Evolutionary conservation across 2,113 vertebrate genomes (phyloP).

Genomic region (Syrrhaptes paradoxus): DNA sequence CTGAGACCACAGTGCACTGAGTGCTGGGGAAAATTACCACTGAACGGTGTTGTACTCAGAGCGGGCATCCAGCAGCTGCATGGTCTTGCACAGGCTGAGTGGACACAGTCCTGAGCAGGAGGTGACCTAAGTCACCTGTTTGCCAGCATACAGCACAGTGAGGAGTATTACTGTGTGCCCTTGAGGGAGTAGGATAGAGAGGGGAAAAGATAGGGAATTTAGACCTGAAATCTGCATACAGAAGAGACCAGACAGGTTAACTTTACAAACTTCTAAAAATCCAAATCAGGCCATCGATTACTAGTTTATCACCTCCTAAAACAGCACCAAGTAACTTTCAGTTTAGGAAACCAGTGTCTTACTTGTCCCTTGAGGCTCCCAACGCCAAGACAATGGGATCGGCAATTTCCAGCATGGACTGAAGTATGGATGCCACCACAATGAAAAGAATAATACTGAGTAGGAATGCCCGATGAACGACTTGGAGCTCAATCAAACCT

Average conservation of each 20-base stretch:
- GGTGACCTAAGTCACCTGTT: neutral
- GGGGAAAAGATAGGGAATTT: neutral
- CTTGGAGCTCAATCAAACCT: slow-evolving; percentile 95
- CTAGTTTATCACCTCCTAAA: slow-evolving; percentile 4
- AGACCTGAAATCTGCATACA: neutral
- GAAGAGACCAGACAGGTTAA: neutral
- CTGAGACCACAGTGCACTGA: neutral
- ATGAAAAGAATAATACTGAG: slow-evolving; percentile 99
- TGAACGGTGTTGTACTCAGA: fast-evolving
- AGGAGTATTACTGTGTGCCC: neutral
- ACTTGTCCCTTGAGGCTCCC: slow-evolving; percentile 98
- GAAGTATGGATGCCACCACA: slow-evolving; percentile 95
- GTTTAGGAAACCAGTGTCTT: slow-evolving; percentile 48
- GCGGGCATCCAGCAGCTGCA: neutral
- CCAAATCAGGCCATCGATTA: neutral
- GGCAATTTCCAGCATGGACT: slow-evolving; percentile 99
- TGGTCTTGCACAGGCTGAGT: neutral
- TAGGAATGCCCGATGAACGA: slow-evolving; percentile 96
- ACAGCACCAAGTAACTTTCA: slow-evolving; percentile 7
- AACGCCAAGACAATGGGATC: slow-evolving; percentile 96
- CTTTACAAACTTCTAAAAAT: slow-evolving; percentile 24
- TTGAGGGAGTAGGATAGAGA: neutral
- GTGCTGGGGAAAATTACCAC: neutral
- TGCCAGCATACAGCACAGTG: neutral
- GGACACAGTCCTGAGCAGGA: neutral